Conservation (phyloP, 2,888 invertebrate species). For the Parnassius apollo region DNA sequence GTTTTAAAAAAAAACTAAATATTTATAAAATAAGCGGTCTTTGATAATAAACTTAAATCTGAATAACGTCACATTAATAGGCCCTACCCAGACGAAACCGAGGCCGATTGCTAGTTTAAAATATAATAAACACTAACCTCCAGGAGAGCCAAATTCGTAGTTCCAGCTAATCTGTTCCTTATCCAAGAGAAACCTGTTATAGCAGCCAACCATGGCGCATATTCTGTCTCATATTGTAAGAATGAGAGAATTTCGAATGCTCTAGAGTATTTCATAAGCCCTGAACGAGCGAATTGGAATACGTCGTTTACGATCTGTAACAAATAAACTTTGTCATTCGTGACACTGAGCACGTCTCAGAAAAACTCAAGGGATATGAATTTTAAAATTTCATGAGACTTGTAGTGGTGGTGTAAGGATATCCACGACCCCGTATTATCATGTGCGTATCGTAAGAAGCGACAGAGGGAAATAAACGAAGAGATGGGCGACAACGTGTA, state of each 20-base stretch:
- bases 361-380: too few relatives aligned
- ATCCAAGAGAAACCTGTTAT: conserved; percentile 78
- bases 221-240: conserved; percentile 84
- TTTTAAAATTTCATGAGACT: too few relatives aligned
- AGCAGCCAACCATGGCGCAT: conserved; percentile 90
- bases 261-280: conserved; percentile 79
- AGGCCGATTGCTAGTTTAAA: too few relatives aligned
- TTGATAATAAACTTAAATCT: too few relatives aligned
- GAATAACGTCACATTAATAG: too few relatives aligned
- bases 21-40: not conserved
- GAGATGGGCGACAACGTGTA: too few relatives aligned
- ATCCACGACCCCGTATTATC: too few relatives aligned
- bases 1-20: not conserved
- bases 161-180: conserved; percentile 56
- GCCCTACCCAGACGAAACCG: too few relatives aligned
- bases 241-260: conserved; percentile 86
- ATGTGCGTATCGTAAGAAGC: too few relatives aligned
- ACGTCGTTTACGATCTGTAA: conserved; percentile 87
- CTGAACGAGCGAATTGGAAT: conserved; percentile 87
- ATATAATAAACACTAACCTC: conserved; percentile 43
- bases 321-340: conserved; percentile 14
- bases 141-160: conserved; percentile 37
- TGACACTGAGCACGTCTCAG: not conserved
- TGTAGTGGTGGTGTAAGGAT: too few relatives aligned
- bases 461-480: too few relatives aligned